Conservation (phyloP, 2,888 invertebrate species). For the Morpho deidamia region DNA sequence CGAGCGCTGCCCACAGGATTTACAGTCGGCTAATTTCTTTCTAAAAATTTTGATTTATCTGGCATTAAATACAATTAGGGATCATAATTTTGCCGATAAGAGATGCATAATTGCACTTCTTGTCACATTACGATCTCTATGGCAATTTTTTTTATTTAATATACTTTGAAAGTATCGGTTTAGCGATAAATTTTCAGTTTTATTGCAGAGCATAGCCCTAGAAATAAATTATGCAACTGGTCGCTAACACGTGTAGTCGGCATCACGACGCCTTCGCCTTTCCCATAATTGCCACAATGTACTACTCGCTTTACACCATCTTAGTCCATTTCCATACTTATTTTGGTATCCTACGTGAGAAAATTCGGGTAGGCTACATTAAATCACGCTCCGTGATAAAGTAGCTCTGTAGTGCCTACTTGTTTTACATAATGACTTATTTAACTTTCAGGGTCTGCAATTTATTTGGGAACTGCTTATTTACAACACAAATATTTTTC, state of each 20-base stretch:
- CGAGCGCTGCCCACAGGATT: too few species aligned
- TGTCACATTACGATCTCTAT: too few species aligned
- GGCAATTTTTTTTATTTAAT: too few species aligned
- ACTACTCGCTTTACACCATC: constrained; percentile 22
- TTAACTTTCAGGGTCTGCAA: constrained; percentile 10
- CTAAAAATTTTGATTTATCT: too few species aligned
- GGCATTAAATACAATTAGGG: too few species aligned
- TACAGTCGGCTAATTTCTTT: too few species aligned
- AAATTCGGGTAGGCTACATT: constrained; percentile 16
- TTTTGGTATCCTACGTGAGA: constrained; percentile 19
- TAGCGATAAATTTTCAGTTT: too few species aligned
- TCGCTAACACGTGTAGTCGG: constrained; percentile 61
- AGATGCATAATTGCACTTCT: too few species aligned
- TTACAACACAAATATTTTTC: constrained; percentile 4
- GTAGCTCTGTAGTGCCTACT: constrained; percentile 6
- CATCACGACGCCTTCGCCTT: constrained; percentile 59
- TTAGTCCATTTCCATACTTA: constrained; percentile 21
- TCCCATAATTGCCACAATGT: constrained; percentile 64
- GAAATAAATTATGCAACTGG: constrained; percentile 60
- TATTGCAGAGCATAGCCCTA: constrained; percentile 42
- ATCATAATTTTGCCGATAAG: too few species aligned
- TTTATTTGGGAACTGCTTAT: constrained; percentile 9
- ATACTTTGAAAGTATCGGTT: too few species aligned
- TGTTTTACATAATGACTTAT: constrained; percentile 12
- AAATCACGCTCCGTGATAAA: constrained; percentile 9